Base-by-base conservation (phyloP, 2,888 invertebrate species). In the Acrocyrtus sp. region DNA sequence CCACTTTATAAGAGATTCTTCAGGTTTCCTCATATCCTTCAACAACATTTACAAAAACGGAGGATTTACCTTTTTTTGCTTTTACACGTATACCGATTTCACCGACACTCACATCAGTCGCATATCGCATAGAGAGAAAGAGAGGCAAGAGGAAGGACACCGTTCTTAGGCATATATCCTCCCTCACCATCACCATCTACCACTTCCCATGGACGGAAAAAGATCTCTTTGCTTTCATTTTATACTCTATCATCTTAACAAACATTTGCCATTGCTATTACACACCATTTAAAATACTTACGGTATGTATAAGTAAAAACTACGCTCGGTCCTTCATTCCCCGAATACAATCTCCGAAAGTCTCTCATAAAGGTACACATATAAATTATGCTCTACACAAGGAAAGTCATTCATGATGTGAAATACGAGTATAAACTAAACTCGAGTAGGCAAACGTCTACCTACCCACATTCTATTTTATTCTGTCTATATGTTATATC, bases 1-100 rank as follows among this genome's bases (percentile, higher is more conserved):
- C 72, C 72, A 72, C 72, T 72, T 72, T 72, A 72, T 65, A 65
- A 72, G 72, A 72, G 72, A 72, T 72, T 72, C 72, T 72, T 72
- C 72, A 72, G 65, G 72, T 65, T 72, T 65, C 72, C 72, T 62
- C n/a, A n/a, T n/a, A n/a, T n/a, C 72, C 65, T 63, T 60, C 72
- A 72, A 72, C 60, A 65, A 65, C 72, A 63, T 62, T 70, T 51
- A 70, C 70, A 63, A 57, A 57, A 69, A 48, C 63, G 65, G 58
- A 72, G 63, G 65, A 72, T 65, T 65, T 72, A 72, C 72, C 63
- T 72, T 72, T 72, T n/a, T n/a, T 65, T 65, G 47, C 65, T 70
- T 70, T 70, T 8, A n/a, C n/a, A n/a, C n/a, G n/a, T n/a, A 70
- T 70, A 69, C 10, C 60, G 61, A 60, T 69, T 69, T 60, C n/a